phyloP scores from a whole-genome alignment of 2,113 vertebrate genomes.

The Brachypteracias leptosomus region DNA sequence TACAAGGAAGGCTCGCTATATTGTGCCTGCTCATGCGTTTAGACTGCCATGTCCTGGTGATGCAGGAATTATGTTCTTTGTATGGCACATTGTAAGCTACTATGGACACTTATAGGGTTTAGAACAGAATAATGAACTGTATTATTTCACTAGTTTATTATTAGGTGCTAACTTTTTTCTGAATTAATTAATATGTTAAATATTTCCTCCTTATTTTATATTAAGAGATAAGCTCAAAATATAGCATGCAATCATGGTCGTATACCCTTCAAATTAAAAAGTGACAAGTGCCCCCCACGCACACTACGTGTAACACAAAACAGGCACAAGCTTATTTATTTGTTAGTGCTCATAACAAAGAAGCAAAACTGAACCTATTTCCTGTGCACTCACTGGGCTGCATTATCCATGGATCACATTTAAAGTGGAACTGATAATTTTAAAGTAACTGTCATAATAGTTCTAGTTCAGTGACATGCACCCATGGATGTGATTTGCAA shows the following conservation, averaged over 20 bases:
- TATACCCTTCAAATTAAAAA: not conserved
- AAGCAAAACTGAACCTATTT: not conserved
- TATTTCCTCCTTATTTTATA: not conserved
- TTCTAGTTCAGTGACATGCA: not conserved
- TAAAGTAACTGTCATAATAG: not conserved
- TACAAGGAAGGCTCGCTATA: not conserved
- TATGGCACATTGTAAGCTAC: not conserved
- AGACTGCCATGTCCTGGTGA: fast-evolving
- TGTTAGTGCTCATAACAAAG: not conserved
- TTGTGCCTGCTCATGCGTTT: not conserved
- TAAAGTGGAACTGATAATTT: conserved; percentile 30
- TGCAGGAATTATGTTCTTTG: not conserved
- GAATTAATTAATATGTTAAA: not conserved
- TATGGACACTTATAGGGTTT: not conserved
- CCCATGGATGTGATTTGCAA: not conserved
- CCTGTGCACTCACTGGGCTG: not conserved
- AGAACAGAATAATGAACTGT: not conserved
- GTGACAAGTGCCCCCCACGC: fast-evolving
- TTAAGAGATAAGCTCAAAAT: not conserved
- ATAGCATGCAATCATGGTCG: not conserved
- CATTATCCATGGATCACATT: not conserved
- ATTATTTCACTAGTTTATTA: not conserved
- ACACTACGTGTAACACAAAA: not conserved
- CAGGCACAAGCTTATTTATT: not conserved
- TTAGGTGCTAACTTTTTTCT: not conserved